Evolutionary conservation across 1,140 invertebrate genomes (phyloP).

Genomic region (Aphis gossypii): DNA sequence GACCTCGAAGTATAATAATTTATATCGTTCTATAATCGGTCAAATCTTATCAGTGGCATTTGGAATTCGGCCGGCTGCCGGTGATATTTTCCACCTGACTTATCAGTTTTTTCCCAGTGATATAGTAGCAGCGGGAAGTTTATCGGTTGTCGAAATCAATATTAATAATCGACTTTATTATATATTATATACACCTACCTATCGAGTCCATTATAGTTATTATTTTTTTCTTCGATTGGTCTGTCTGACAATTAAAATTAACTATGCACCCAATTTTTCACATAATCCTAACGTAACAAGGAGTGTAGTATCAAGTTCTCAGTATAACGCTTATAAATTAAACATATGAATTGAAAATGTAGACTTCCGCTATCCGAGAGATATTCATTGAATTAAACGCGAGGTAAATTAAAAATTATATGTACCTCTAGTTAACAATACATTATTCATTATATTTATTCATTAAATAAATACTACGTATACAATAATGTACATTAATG

Average conservation of each 20-base stretch:
- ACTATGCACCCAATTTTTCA: background rate
- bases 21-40: constrained; percentile 14
- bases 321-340: background rate
- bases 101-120: constrained; percentile 28
- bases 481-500: background rate
- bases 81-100: constrained; percentile 23
- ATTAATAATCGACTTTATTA: constrained; percentile 26
- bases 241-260: background rate
- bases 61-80: constrained; percentile 26
- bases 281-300: background rate
- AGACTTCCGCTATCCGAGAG: background rate
- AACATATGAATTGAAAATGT: background rate
- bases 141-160: constrained; percentile 16
- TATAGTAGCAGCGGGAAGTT: background rate
- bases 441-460: background rate
- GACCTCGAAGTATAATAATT: constrained; percentile 29
- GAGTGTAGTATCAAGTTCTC: background rate
- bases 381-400: background rate
- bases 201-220: background rate
- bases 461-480: background rate
- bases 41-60: constrained; percentile 48
- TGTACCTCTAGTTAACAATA: background rate
- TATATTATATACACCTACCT: background rate
- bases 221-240: background rate
- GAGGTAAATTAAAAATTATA: background rate